phyloP scores from a whole-genome alignment of 2,888 invertebrate genomes.

The Lasioglossum leucozonium region DNA sequence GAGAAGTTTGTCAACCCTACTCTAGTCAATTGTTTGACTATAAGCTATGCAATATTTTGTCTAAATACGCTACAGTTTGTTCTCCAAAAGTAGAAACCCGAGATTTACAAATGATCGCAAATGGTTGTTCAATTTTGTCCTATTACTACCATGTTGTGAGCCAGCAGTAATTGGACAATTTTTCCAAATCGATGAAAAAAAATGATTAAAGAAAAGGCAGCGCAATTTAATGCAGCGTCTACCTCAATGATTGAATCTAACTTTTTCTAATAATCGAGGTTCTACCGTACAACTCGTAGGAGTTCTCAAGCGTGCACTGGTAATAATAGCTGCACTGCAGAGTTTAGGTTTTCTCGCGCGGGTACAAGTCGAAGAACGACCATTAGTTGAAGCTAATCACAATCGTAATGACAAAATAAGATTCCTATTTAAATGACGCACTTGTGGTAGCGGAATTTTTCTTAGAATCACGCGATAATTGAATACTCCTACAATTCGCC shows the following conservation, averaged over 20 bases:
- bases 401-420: not conserved
- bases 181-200: no score
- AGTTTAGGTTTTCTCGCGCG: not conserved
- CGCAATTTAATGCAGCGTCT: not conserved
- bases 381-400: constrained; percentile 9
- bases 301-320: not conserved
- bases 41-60: not conserved
- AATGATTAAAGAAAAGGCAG: not conserved
- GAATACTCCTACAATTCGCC: constrained; percentile 30
- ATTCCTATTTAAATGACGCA: not conserved
- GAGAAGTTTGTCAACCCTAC: not conserved
- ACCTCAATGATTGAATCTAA: not conserved
- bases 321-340: not conserved
- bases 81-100: not conserved
- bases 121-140: no score
- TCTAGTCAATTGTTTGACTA: not conserved
- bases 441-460: not conserved
- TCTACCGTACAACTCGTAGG: not conserved
- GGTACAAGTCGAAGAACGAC: not conserved
- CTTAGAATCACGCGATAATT: constrained; percentile 15
- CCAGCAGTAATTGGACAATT: no score
- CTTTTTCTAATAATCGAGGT: not conserved
- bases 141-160: no score
- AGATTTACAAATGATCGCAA: not conserved
- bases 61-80: not conserved